Conservation (phyloP, 2,113 vertebrate genomes). For the Oryzias melastigma region DNA sequence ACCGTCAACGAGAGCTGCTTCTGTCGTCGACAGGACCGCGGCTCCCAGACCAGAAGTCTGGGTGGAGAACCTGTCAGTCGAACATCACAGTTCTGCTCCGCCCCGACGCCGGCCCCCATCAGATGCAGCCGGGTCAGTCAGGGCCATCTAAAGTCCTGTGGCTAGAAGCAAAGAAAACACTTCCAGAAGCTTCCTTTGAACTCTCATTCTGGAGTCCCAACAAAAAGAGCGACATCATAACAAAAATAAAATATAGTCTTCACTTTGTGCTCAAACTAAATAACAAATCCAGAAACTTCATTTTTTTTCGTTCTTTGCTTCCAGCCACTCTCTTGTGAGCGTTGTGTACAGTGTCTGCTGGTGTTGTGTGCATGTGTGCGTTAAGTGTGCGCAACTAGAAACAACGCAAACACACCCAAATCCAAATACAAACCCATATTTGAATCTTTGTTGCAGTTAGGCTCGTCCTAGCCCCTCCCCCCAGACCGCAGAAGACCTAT, state of each 20-base stretch:
- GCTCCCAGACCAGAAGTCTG: conserved; percentile 44
- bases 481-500: conserved; percentile 8
- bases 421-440: conserved; percentile 49
- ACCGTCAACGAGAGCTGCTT: background rate
- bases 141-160: conserved; percentile 56
- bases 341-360: conserved; percentile 71
- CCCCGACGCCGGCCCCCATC: conserved; percentile 19
- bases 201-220: background rate
- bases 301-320: conserved; percentile 24
- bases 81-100: conserved; percentile 60
- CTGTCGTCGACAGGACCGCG: conserved; percentile 54
- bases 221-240: conserved; percentile 3
- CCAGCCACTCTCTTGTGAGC: conserved; percentile 63
- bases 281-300: background rate
- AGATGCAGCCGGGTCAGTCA: conserved; percentile 1
- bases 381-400: conserved; percentile 68
- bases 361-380: conserved; percentile 77
- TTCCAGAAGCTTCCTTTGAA: conserved; percentile 47
- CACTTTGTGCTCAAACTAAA: conserved; percentile 10
- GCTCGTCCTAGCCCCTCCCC: conserved; percentile 65
- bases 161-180: conserved; percentile 57
- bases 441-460: conserved; percentile 61
- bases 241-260: conserved; percentile 19
- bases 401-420: conserved; percentile 56
- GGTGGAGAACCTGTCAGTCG: conserved; percentile 71